Evolutionary conservation across 2,113 vertebrate genomes (phyloP).

Genomic region (Hiodon tergisus): DNA sequence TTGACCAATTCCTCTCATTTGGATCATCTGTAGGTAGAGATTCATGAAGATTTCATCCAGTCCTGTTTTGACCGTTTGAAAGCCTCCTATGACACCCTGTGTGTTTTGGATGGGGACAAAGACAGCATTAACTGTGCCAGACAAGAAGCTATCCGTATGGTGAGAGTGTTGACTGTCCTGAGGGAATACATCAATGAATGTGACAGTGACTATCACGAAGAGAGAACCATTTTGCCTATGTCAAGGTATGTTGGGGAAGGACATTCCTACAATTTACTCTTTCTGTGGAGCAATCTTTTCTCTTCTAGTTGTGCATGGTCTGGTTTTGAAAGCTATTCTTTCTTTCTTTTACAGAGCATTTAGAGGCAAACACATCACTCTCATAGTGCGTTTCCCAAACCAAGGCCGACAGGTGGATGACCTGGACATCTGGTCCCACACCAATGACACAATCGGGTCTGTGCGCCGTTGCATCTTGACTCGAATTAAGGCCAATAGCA

Average conservation of each 20-base stretch:
- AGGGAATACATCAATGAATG: slow-evolving; percentile 98
- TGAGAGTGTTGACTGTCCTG: slow-evolving; percentile 91
- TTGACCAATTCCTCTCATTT: background rate
- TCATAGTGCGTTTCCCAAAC: slow-evolving; percentile 96
- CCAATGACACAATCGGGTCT: slow-evolving; percentile 97
- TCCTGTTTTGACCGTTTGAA: slow-evolving; percentile 98
- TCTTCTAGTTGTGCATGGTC: background rate
- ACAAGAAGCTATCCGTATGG: slow-evolving; percentile 97
- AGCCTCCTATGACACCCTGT: slow-evolving; percentile 93
- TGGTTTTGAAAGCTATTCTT: background rate
- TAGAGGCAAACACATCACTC: slow-evolving; percentile 92
- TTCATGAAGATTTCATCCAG: slow-evolving; percentile 98
- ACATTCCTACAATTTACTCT: background rate
- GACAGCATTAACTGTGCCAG: slow-evolving; percentile 98
- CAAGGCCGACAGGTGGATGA: slow-evolving; percentile 97
- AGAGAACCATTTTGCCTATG: slow-evolving; percentile 97
- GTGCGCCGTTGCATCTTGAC: slow-evolving; percentile 92
- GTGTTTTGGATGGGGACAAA: slow-evolving; percentile 97
- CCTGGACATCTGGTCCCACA: slow-evolving; percentile 97
- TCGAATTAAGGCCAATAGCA: slow-evolving; percentile 94
- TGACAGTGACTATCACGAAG: slow-evolving; percentile 98
- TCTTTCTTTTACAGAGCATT: slow-evolving; percentile 75
- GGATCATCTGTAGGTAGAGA: slow-evolving; percentile 77
- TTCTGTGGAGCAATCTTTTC: background rate
- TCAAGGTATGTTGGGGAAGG: slow-evolving; percentile 73